phyloP scores from a whole-genome alignment of 2,888 invertebrate genomes.

The Callosobruchus maculatus region DNA sequence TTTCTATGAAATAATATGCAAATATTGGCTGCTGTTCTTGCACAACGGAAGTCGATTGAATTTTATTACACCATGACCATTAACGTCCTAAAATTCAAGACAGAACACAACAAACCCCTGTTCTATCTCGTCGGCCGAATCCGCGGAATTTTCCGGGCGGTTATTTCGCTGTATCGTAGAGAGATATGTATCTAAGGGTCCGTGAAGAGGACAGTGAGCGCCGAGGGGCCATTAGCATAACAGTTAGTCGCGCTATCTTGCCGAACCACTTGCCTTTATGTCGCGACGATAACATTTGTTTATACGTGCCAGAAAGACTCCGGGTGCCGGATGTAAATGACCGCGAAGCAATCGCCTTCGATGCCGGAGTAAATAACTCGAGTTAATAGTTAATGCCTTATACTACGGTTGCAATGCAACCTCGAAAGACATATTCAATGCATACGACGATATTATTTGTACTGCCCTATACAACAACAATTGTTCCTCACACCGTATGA shows the following conservation, averaged over 20 bases:
- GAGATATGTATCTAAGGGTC: not conserved
- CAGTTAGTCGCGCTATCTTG: not conserved
- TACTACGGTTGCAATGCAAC: not conserved
- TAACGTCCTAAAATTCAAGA: not conserved
- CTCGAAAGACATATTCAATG: not conserved
- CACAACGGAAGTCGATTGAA: not conserved
- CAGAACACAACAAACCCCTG: not conserved
- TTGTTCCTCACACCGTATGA: too few species aligned
- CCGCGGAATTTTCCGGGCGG: not conserved
- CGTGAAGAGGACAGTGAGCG: not conserved
- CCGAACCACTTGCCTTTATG: not conserved
- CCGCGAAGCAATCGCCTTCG: not conserved
- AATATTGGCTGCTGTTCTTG: not conserved
- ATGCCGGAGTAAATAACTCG: not conserved
- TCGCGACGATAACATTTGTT: not conserved
- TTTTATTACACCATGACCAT: not conserved
- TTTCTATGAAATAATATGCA: not conserved
- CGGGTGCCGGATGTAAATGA: not conserved
- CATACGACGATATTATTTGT: too few species aligned
- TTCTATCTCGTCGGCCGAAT: not conserved
- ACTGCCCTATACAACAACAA: too few species aligned
- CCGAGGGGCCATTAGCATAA: not conserved
- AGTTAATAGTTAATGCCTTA: not conserved
- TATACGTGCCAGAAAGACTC: not conserved
- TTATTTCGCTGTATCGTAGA: not conserved